phyloP scores from a whole-genome alignment of 2,888 invertebrate species.

The Callyntrura guangdongensis region DNA sequence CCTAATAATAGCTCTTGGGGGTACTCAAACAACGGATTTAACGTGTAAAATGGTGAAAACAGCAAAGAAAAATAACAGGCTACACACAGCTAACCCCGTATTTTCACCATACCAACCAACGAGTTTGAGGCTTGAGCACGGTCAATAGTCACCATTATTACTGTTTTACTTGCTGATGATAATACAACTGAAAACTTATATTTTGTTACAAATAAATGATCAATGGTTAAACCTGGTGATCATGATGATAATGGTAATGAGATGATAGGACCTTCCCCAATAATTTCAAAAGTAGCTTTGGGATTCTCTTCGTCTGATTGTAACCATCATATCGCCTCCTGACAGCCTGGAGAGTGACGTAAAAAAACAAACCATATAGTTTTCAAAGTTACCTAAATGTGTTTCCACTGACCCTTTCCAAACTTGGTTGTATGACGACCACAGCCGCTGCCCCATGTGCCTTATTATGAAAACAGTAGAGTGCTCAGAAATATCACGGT shows the following conservation, averaged over 20 bases:
- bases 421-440: constrained; percentile 8
- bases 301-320: neutral
- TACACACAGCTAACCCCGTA: neutral
- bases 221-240: neutral
- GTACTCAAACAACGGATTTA: constrained; percentile 10
- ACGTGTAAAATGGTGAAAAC: constrained; percentile 11
- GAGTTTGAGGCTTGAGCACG: neutral
- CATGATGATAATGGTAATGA: constrained; percentile 23
- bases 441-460: no score
- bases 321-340: neutral
- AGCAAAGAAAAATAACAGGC: neutral
- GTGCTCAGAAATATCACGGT: neutral
- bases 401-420: constrained; percentile 41
- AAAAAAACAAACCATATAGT: neutral
- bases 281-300: constrained; percentile 41
- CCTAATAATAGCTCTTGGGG: constrained; percentile 29
- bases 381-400: neutral
- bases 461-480: neutral
- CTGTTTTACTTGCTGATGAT: constrained; percentile 46
- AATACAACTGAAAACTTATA: neutral
- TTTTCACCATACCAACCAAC: neutral
- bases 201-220: no score
- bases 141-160: constrained; percentile 6
- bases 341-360: neutral
- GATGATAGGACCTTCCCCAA: constrained; percentile 63